Evolutionary conservation across 2,888 invertebrate genomes (phyloP).

Genomic region (Coronaproctus castanopsis): DNA sequence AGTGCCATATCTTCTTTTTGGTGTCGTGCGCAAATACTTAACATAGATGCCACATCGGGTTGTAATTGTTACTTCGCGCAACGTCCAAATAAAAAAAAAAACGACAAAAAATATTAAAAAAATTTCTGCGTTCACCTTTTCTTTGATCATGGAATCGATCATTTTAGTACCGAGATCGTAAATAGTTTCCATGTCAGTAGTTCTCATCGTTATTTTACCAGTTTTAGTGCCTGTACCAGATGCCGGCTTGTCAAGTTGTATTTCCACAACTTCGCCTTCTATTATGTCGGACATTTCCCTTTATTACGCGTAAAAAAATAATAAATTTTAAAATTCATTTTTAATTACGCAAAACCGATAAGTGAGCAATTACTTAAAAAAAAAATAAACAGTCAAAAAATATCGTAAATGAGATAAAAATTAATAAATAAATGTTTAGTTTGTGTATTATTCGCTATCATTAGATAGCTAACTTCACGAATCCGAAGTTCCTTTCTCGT

Average conservation of each 20-base stretch:
- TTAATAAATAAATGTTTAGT: no score
- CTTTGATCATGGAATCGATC: conserved; percentile 88
- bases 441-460: no score
- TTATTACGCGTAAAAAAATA: not conserved
- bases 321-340: not conserved
- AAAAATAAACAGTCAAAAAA: not conserved
- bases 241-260: conserved; percentile 87
- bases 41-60: no score
- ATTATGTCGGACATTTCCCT: conserved; percentile 97
- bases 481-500: no score
- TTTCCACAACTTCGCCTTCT: conserved; percentile 95
- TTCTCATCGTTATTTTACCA: conserved; percentile 89
- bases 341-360: not conserved
- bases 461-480: no score
- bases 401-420: not conserved
- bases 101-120: no score
- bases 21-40: no score
- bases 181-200: conserved; percentile 98
- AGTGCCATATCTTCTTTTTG: no score
- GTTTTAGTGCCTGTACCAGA: conserved; percentile 71
- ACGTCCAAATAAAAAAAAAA: no score
- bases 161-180: conserved; percentile 97
- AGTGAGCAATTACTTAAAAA: not conserved
- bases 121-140: no score
- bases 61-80: no score